phyloP scores from a whole-genome alignment of 1,140 invertebrate genomes.

The Drosophila erecta region DNA sequence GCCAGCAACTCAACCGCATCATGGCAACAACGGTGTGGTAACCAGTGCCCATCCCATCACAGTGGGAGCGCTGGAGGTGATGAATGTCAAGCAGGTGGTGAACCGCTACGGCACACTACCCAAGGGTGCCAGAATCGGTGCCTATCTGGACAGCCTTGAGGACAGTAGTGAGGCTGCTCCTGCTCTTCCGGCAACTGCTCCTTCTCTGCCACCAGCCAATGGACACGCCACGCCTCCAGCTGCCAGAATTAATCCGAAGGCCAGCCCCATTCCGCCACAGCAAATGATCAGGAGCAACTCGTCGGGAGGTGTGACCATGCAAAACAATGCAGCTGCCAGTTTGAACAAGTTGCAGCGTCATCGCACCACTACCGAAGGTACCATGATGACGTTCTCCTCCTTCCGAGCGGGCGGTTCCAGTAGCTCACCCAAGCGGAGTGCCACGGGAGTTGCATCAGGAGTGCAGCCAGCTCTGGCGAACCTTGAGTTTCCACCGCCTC shows the following conservation, averaged over 20 bases:
- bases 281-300: constrained; percentile 95
- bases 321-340: constrained; percentile 85
- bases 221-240: constrained; percentile 60
- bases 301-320: constrained; percentile 90
- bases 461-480: constrained; percentile 88
- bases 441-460: not conserved
- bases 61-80: constrained; percentile 96
- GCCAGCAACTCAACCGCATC: constrained; percentile 34
- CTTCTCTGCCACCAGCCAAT: constrained; percentile 48
- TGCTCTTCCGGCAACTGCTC: constrained; percentile 31
- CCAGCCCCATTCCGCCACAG: constrained; percentile 84
- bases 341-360: constrained; percentile 85
- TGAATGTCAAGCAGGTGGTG: constrained; percentile 98
- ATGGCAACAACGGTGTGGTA: constrained; percentile 20
- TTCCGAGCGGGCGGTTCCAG: constrained; percentile 78
- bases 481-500: constrained; percentile 93
- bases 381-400: constrained; percentile 85
- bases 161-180: constrained; percentile 45
- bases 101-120: constrained; percentile 98
- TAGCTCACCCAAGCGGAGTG: constrained; percentile 86
- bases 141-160: constrained; percentile 96
- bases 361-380: constrained; percentile 84
- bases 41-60: constrained; percentile 80
- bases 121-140: constrained; percentile 97
- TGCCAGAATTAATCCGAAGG: constrained; percentile 72